phyloP scores from a whole-genome alignment of 53 echinoderm and acorn worm genomes.

The Holothuria leucospilota region DNA sequence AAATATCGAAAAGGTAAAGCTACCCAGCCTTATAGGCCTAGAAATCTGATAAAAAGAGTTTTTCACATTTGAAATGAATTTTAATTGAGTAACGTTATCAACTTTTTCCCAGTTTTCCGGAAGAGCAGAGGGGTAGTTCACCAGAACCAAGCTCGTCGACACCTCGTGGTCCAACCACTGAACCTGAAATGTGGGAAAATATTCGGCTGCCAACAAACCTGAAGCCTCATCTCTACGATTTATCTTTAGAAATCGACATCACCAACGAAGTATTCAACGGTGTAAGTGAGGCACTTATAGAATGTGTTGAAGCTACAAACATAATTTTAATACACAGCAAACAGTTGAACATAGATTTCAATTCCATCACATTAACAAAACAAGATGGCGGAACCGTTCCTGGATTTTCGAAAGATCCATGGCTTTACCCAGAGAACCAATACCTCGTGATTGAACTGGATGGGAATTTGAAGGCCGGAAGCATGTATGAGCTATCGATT shows the following conservation, averaged over 20 bases:
- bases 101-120: no score
- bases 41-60: no score
- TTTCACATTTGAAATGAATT: no score
- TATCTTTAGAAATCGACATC: conserved; percentile 75
- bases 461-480: conserved; percentile 39
- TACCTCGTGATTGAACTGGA: conserved; percentile 74
- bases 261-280: conserved; percentile 70
- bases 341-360: conserved; percentile 47
- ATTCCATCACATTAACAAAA: conserved; percentile 27
- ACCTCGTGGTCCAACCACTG: background rate
- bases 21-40: no score
- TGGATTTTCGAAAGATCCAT: conserved; percentile 19
- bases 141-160: background rate
- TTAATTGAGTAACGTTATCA: no score
- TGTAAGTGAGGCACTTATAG: conserved; percentile 58
- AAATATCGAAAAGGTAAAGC: no score
- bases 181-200: conserved; percentile 70
- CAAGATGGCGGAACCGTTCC: conserved; percentile 36
- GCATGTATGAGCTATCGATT: conserved; percentile 58
- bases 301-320: conserved; percentile 62
- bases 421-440: conserved; percentile 64
- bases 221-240: conserved; percentile 80
- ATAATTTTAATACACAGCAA: conserved; percentile 83
- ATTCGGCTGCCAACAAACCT: conserved; percentile 78
- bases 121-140: background rate